A percentile compares a stretch with the other conserved stretches of the same genome.
phyloP scores from a whole-genome alignment of 2,113 vertebrate genomes.

The Micromys minutus region DNA sequence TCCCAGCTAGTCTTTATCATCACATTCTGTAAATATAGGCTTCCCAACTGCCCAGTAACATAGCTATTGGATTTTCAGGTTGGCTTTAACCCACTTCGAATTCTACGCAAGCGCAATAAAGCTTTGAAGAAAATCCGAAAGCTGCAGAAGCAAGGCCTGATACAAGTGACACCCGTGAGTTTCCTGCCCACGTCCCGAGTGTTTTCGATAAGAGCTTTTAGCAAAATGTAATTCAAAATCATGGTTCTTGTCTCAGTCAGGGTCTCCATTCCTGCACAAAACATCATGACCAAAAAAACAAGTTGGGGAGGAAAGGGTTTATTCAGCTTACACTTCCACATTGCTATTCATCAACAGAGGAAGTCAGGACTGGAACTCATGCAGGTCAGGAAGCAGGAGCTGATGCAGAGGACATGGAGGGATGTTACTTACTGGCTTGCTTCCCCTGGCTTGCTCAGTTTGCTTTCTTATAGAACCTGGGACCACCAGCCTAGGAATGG shows the following conservation, averaged over 20 bases:
- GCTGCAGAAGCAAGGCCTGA: conserved; percentile 89
- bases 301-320: too few species aligned
- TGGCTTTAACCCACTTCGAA: conserved; percentile 92
- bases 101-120: conserved; percentile 96
- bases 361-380: too few species aligned
- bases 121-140: conserved; percentile 93
- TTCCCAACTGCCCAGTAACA: conserved; percentile 22
- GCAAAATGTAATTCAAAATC: background rate
- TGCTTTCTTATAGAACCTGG: too few species aligned
- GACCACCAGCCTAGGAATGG: too few species aligned
- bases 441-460: too few species aligned
- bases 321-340: too few species aligned
- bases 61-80: conserved; percentile 84
- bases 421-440: too few species aligned
- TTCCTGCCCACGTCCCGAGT: background rate
- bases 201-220: background rate
- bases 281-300: too few species aligned
- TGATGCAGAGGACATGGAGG: too few species aligned
- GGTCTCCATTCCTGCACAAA: too few species aligned
- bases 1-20: background rate
- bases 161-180: conserved; percentile 89
- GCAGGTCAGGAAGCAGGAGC: too few species aligned
- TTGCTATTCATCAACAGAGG: too few species aligned
- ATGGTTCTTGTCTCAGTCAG: background rate
- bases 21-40: background rate